phyloP scores from a whole-genome alignment of 2,113 vertebrate genomes.

The Pedetes capensis region DNA sequence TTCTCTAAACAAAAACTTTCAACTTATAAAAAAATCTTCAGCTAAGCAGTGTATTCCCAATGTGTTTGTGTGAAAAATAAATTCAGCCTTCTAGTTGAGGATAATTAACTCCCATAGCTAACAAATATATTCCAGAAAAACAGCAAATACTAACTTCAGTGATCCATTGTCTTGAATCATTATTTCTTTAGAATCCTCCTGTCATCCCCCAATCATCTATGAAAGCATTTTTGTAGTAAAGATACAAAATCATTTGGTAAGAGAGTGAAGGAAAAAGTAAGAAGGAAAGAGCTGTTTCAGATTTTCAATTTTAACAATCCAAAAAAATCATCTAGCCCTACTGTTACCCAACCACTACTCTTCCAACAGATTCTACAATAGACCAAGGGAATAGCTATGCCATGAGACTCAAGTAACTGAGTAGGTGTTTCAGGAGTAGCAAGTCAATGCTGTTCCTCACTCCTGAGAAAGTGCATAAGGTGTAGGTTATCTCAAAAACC shows the following conservation, averaged over 20 bases:
- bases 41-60: neutral
- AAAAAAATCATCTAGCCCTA: neutral
- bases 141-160: neutral
- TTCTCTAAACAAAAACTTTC: constrained; percentile 32
- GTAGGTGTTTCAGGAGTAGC: neutral
- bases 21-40: neutral
- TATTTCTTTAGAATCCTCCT: neutral
- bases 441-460: neutral
- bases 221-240: neutral
- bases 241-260: neutral
- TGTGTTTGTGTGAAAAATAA: constrained; percentile 30
- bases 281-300: neutral
- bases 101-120: constrained; percentile 12
- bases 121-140: neutral
- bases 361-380: neutral
- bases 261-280: neutral
- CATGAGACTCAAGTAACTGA: neutral
- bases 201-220: neutral
- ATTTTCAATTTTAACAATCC: constrained; percentile 24
- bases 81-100: neutral
- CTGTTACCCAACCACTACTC: neutral
- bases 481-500: neutral
- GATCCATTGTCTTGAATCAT: neutral
- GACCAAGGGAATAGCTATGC: neutral
- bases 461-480: neutral